A percentile compares a stretch with the other conserved stretches of the same genome.
Conservation (phyloP, 2,888 invertebrate genomes). For the Campoplex capitator region DNA sequence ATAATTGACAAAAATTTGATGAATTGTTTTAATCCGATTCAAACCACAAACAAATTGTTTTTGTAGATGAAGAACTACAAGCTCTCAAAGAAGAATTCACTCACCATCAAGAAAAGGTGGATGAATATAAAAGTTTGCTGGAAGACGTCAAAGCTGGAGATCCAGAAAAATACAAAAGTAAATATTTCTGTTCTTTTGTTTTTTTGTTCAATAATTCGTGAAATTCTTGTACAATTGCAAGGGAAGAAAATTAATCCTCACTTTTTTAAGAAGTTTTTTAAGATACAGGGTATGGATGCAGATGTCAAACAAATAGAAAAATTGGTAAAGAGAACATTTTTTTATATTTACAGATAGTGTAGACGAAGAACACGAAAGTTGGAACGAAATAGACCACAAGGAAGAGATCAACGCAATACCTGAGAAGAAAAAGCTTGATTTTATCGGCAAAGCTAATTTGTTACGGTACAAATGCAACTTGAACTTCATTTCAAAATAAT, state of each 20-base stretch:
- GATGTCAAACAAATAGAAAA: neutral
- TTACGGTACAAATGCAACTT: conserved; percentile 83
- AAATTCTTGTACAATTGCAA: neutral
- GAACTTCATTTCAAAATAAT: neutral
- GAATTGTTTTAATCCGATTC: neutral
- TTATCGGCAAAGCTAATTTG: conserved; percentile 89
- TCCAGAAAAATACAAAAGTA: conserved; percentile 89
- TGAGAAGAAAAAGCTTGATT: conserved; percentile 87
- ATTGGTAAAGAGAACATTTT: neutral
- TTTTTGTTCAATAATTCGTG: neutral
- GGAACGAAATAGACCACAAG: conserved; percentile 88
- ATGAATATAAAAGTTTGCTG: conserved; percentile 93
- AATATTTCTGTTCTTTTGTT: conserved; percentile 73
- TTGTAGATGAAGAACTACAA: conserved; percentile 90
- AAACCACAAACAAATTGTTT: neutral
- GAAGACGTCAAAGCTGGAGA: conserved; percentile 88
- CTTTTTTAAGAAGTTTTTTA: too few species aligned
- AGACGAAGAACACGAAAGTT: conserved; percentile 90
- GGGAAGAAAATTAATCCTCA: neutral
- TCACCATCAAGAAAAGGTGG: conserved; percentile 97
- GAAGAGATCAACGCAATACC: conserved; percentile 86
- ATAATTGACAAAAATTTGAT: neutral
- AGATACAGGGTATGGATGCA: too few species aligned
- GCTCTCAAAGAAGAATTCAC: conserved; percentile 94
- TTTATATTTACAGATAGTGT: conserved; percentile 87